Evolutionary conservation across 2,888 invertebrate species (phyloP).

Genomic region (Cinara cedri): DNA sequence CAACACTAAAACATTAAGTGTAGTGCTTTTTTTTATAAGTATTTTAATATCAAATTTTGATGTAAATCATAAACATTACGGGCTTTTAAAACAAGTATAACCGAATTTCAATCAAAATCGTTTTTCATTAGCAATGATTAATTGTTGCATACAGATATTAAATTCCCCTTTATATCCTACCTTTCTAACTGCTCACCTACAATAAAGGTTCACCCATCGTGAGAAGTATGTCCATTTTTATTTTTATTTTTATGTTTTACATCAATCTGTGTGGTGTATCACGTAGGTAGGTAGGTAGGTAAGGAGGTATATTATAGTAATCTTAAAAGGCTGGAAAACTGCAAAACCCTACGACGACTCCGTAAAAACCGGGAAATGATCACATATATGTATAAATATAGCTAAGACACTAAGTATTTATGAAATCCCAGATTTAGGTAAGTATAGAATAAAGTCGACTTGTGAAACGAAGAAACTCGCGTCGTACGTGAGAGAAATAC

Average conservation of each 20-base stretch:
- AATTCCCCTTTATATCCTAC: too few relatives aligned
- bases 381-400: neutral
- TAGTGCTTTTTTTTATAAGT: too few relatives aligned
- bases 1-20: too few relatives aligned
- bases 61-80: too few relatives aligned
- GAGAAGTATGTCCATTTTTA: too few relatives aligned
- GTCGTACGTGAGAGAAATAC: conserved; percentile 46
- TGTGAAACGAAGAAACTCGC: conserved; percentile 18
- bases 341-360: conserved; percentile 1
- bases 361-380: neutral
- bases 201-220: too few relatives aligned
- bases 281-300: neutral
- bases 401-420: conserved; percentile 21
- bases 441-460: neutral
- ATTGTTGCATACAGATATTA: too few relatives aligned
- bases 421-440: conserved; percentile 6
- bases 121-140: too few relatives aligned
- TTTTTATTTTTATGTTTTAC: conserved; percentile 12
- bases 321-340: neutral
- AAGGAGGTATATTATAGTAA: conserved; percentile 1
- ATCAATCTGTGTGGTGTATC: neutral
- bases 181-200: too few relatives aligned
- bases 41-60: too few relatives aligned
- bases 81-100: too few relatives aligned
- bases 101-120: too few relatives aligned